Evolutionary conservation across 2,797 vertebrate species (phyloP).

Genomic region (Gobionotothen gibberifrons): DNA sequence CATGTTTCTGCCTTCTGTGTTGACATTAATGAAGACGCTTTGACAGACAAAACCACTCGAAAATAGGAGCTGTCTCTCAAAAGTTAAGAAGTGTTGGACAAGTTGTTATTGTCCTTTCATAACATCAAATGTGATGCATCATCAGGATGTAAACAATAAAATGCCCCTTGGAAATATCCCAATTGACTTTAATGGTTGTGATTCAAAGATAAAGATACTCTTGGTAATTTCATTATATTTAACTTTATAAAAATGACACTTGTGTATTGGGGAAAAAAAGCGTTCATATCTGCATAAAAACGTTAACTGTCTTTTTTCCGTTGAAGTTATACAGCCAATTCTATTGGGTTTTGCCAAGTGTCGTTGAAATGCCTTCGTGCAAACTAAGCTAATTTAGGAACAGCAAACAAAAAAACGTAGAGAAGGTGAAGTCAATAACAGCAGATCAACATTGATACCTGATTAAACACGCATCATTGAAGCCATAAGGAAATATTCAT

Average conservation of each 20-base stretch:
- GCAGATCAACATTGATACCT: conserved; percentile 20
- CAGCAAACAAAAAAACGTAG: not conserved
- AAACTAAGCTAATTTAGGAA: conserved; percentile 2
- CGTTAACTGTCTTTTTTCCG: not conserved
- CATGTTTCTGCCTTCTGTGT: conserved; percentile 19
- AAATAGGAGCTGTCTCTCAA: conserved; percentile 9
- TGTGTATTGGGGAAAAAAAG: too few species aligned
- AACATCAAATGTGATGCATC: not conserved
- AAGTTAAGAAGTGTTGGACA: conserved; percentile 4
- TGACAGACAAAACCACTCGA: not conserved
- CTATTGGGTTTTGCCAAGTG: not conserved
- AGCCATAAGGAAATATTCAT: conserved; percentile 62
- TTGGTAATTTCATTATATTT: not conserved
- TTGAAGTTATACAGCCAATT: not conserved
- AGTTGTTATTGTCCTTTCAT: conserved; percentile 22
- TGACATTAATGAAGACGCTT: conserved; percentile 10
- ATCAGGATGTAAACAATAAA: not conserved
- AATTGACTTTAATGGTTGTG: conserved; percentile 1
- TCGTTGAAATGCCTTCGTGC: not conserved
- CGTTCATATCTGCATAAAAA: conserved; percentile 8
- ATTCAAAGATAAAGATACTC: not conserved
- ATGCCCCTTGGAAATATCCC: not conserved
- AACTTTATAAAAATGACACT: not conserved
- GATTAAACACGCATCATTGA: conserved; percentile 59
- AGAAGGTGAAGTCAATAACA: conserved; percentile 5